phyloP scores from a whole-genome alignment of 2,797 vertebrate species.

The Sebastes aleutianus region DNA sequence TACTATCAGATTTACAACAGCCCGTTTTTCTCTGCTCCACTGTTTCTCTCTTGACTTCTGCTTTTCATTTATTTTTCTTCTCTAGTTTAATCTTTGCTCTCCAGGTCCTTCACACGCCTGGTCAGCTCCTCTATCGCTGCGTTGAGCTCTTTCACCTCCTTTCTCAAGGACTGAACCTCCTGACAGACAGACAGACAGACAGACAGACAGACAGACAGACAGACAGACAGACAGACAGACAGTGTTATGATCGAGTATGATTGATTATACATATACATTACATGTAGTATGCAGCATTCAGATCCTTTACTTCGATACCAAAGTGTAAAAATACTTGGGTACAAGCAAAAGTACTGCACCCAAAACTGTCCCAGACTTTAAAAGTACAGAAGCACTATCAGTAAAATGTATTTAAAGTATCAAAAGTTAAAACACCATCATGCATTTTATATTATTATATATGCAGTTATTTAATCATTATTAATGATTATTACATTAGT shows the following conservation, averaged over 20 bases:
- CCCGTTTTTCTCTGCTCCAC: not conserved
- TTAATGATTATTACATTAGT: not conserved
- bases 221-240: too few species aligned
- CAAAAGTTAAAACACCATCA: not conserved
- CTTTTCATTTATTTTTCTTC: not conserved
- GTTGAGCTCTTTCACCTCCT: constrained; percentile 79
- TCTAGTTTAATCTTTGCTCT: constrained; percentile 71
- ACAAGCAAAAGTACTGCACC: not conserved
- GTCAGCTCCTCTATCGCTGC: constrained; percentile 74
- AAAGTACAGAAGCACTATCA: not conserved
- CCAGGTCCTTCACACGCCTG: constrained; percentile 76
- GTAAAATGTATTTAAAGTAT: not conserved
- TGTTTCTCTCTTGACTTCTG: not conserved
- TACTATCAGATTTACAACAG: constrained; percentile 1
- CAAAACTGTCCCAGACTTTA: not conserved
- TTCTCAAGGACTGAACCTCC: constrained; percentile 77
- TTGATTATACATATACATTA: not conserved
- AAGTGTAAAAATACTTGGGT: not conserved
- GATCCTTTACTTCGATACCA: not conserved
- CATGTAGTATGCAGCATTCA: not conserved
- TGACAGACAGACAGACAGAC: constrained; percentile 30
- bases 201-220: too few species aligned
- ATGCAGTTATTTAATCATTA: not conserved
- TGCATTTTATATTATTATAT: not conserved
- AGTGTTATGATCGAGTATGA: not conserved